Evolutionary conservation across 2,113 vertebrate genomes (phyloP), one percentile per base, ranked within the genome.

Genomic region (Mixornis gularis): DNA sequence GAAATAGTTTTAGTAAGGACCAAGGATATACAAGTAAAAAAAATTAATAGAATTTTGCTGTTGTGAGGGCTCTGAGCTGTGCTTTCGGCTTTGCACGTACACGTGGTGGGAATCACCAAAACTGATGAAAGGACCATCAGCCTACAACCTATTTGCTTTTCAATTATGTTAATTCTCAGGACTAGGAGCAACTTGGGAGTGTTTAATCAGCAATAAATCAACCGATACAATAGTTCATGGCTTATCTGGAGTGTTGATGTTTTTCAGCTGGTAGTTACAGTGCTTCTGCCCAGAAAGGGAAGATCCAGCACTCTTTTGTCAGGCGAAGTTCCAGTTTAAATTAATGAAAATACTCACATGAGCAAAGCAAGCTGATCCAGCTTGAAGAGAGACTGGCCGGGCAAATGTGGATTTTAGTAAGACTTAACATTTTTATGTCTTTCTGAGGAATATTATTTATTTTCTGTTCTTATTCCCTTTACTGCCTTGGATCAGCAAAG

Each of bases 211-310:
- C 60, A 51, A 26, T 87, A 94, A 96, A 96, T 93, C 81, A 89
- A 63, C 2, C 0, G 10, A 89, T 79, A 55, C 40, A 73, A 79
- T 66, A 73, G 84, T 63, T 89, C 51, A 71, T 62, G 85, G 66
- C 79, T 96, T 96, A 94, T 95, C 94, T 92, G 48, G 48, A 78
- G 89, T 80, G 89, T 44, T 96, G 94, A 92, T 87, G 60, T 83
- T n/a, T 93, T 93, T 95, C 92, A 95, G 71, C 92, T 94, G 94
- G 92, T 79, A 82, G 85, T 87, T 89, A 49, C 41, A 66, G 44
- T 7, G 30, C 68, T 92, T 77, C 85, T 91, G 85, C 84, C 89
- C 87, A 94, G 79, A 92, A 87, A 77, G 48, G 40, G 30, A 78
- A 93, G 78, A 87, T 82, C 59, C 66, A 36, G 30, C 0, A 0